These are phyloP conservation scores for Deroplatys truncata DNA, from an alignment of 2,888 invertebrate species.

Conservation along the genomic window DNA sequence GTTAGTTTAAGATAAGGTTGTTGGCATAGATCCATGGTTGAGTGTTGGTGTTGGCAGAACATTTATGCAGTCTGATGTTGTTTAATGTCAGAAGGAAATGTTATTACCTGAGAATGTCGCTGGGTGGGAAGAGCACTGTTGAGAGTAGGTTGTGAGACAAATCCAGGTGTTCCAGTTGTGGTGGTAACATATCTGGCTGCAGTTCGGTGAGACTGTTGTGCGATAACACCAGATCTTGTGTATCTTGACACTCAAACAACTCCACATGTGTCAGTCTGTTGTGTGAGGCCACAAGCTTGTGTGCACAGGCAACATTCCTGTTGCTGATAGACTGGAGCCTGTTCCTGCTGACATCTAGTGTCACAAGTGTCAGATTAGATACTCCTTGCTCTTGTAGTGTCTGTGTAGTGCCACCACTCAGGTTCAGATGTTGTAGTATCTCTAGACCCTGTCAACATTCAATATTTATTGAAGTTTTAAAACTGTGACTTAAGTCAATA, in stretches of 20 bases:
- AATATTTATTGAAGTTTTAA: too few species aligned
- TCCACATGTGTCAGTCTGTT: neutral
- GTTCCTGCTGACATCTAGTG: neutral
- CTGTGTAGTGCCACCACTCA: neutral
- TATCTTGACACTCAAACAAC: neutral
- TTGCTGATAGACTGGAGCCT: neutral
- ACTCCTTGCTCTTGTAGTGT: neutral
- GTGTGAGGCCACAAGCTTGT: neutral
- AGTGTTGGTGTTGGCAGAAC: too few species aligned
- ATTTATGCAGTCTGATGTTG: too few species aligned
- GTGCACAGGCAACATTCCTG: neutral
- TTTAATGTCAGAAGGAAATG: too few species aligned
- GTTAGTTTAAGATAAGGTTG: too few species aligned
- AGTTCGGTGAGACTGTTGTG: neutral
- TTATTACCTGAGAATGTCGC: neutral
- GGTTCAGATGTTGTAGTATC: neutral
- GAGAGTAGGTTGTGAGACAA: neutral
- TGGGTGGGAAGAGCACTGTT: neutral
- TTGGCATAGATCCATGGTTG: too few species aligned
- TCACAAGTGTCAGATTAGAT: neutral
- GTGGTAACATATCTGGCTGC: neutral
- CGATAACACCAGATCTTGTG: neutral
- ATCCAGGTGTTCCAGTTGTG: neutral
- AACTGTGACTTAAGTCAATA: too few species aligned
- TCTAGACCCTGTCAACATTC: neutral